Percentiles rank a stretch among this genome's conserved stretches.
These are phyloP conservation scores for Masnerella sp. DNA, from an alignment of 2,888 invertebrate species.

Conservation along the genomic window DNA sequence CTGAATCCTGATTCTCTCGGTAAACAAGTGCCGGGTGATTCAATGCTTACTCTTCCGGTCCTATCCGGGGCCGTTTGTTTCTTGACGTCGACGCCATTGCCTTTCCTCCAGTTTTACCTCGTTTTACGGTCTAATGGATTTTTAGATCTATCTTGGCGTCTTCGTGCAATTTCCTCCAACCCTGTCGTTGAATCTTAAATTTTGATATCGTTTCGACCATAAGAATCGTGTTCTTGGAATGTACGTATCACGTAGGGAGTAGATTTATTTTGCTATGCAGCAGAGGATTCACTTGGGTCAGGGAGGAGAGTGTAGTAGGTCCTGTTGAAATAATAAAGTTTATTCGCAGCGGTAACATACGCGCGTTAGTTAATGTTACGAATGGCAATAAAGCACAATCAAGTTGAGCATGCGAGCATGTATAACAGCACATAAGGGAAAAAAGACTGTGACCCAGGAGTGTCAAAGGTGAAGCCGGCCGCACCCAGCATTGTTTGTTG, in stretches of 20 bases:
- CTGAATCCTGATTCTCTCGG: constrained; percentile 76
- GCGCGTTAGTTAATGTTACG: constrained; percentile 43
- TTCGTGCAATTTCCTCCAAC: too few relatives aligned
- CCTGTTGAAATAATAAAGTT: constrained; percentile 41
- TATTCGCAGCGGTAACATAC: constrained; percentile 18
- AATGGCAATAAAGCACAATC: constrained; percentile 53
- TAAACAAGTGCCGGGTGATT: constrained; percentile 77
- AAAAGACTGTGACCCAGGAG: constrained; percentile 72
- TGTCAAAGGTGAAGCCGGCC: constrained; percentile 75
- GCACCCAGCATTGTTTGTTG: constrained; percentile 76
- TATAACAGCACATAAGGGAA: constrained; percentile 32
- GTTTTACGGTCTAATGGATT: constrained; percentile 75
- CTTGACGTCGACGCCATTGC: constrained; percentile 73
- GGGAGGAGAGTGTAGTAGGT: too few relatives aligned
- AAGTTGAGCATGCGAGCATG: constrained; percentile 44
- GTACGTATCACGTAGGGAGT: too few relatives aligned
- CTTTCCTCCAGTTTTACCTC: constrained; percentile 69
- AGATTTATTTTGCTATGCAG: too few relatives aligned
- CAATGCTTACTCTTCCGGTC: constrained; percentile 75
- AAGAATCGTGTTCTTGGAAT: too few relatives aligned
- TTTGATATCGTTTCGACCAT: too few relatives aligned
- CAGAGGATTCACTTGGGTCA: too few relatives aligned
- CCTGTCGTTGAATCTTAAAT: too few relatives aligned
- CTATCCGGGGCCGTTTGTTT: constrained; percentile 76
- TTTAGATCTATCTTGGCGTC: constrained; percentile 41